Base-by-base conservation (phyloP, 2,113 vertebrate genomes). In the Pomatostomus ruficeps region DNA sequence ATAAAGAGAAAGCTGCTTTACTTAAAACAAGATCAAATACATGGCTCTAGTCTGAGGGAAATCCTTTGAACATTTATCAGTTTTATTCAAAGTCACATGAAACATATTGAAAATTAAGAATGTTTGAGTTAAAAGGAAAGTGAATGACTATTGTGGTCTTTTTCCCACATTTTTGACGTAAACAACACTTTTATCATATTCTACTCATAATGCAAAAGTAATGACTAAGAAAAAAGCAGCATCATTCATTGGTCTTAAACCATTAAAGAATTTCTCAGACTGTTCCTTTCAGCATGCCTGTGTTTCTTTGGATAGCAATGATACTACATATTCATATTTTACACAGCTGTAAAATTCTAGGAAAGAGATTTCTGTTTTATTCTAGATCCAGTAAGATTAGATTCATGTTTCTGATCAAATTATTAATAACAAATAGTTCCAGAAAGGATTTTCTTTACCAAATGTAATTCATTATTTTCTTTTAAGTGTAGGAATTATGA, bases 81-180 rank as follows among this genome's bases (percentile, higher is more conserved):
- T 86, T 93, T 94, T 57, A 73, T 95, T 67, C 36, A 14, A 65
- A 93, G 85, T 94, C 88, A 94, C 49, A 77, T 88, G 71, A 88
- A 94, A 76, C 31, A 67, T 38, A 54, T 23, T 57, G 46, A 59
- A 88, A 72, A 68, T 16, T 20, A 66, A 3, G n/a, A 81, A 71
- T 66, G 9, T 40, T 73, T 58, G 62, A 88, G 6, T 77, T 65
- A 35, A 85, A 80, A 86, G n/a, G 70, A 91, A 79, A 17, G 81
- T 4, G 25, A 63, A 7, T 24, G 7, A 74, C 9, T 67, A 12
- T 29, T 88, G 89, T 63, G 9, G 13, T 67, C 15, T 58, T 88
- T 83, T 79, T 3, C 48, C 31, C 26, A 18, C 20, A 16, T 4
- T 90, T 92, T 51, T 58, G 29, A 62, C 0, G 0, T 63, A 89